These are phyloP conservation scores for Psilanteris sp. DNA, from an alignment of 1,140 invertebrate genomes.

Conservation along the genomic window DNA sequence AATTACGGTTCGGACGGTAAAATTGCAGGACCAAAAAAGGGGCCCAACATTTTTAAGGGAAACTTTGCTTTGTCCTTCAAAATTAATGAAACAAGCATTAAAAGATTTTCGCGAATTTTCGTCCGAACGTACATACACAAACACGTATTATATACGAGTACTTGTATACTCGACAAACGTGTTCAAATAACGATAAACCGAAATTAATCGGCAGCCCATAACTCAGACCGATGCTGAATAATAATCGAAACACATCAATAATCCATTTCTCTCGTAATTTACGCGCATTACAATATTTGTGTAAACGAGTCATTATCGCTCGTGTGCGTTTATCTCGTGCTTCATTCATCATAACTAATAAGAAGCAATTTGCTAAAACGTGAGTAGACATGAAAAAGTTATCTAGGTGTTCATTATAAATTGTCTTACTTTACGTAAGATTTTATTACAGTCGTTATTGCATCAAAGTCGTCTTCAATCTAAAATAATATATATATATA, in stretches of 20 bases:
- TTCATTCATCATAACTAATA: conserved; percentile 54
- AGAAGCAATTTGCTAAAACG: conserved; percentile 47
- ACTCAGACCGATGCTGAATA: no score
- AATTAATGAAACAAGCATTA: no score
- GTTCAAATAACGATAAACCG: no score
- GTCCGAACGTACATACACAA: no score
- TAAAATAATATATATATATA: background rate
- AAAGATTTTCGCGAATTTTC: no score
- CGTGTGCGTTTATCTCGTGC: conserved; percentile 36
- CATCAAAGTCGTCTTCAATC: conserved; percentile 33
- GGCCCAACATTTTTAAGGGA: no score
- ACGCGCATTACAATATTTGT: conserved; percentile 27
- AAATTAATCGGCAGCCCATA: no score
- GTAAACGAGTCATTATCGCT: conserved; percentile 36
- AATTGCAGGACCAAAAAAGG: no score
- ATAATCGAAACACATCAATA: background rate
- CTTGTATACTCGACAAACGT: no score
- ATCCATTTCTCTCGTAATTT: background rate
- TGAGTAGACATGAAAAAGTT: conserved; percentile 48
- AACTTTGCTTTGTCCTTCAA: no score
- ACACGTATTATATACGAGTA: no score
- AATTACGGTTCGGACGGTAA: no score
- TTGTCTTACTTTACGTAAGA: conserved; percentile 43
- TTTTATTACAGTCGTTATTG: conserved; percentile 16
- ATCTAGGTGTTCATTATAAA: conserved; percentile 54